Base-by-base conservation (phyloP, 1,140 invertebrate species). In the Triops cancriformis region DNA sequence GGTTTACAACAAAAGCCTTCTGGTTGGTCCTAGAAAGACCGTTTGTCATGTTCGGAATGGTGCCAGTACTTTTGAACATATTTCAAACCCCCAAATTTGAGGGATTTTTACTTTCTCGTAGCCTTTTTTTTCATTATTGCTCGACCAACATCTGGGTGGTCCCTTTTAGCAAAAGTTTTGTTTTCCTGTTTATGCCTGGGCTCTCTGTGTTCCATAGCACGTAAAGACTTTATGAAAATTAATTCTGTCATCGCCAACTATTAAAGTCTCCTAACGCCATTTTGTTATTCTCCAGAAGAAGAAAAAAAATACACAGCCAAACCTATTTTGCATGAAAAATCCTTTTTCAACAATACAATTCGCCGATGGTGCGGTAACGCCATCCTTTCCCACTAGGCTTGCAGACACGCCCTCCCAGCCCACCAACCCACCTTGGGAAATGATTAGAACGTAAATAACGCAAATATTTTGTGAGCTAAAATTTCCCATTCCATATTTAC, bases 41-140 rank as follows among this genome's bases (percentile, higher is more conserved):
- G 51, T 64, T 64, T 64, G 9, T 64, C 51, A 64, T 64, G 51
- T n/a, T 64, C 51, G 51, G 51, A 64, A 64, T 64, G 51, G 51
- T 64, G 51, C 51, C 51, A 64, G 51, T 64, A 64, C 31, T 37
- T 37, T 37, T 2, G 7, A 37, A 37, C 51, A 64, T 64, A 64
- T 64, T 64, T 64, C 51, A 64, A 37, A 37, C 31, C 31, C n/a
- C 31, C 2, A 37, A 37, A 37, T 7, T 37, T 64, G 18, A 64
- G 23, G 23, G 51, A 23, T 64, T 64, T 64, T 64, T 64, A 64
- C 23, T 64, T 64, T 18, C 14, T 64, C 23, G 0, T 10, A 64
- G 10, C 14, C 45, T 64, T 64, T 64, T 64, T 64, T 64, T 64
- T 64, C 9, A 1, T 23, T 64, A 64, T 64, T 18, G 18, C 51